A percentile compares a stretch with the other conserved stretches of the same genome.
Conservation (phyloP, 2,888 invertebrate species). For the Rapana venosa region DNA sequence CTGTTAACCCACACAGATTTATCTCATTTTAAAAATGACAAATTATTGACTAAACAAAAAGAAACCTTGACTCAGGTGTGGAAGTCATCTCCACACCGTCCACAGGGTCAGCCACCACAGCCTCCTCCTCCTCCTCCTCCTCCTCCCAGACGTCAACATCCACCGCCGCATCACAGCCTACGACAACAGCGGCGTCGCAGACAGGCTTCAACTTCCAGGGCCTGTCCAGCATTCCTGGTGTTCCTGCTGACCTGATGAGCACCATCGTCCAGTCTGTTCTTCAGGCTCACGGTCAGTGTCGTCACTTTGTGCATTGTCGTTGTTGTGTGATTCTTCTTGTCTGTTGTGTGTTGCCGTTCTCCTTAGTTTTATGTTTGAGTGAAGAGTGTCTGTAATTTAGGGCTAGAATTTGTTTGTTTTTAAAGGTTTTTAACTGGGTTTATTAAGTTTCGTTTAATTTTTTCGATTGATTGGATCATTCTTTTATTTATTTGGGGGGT, state of each 20-base stretch:
- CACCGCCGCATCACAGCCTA: constrained; percentile 47
- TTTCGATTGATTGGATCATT: no score
- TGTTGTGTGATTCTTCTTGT: not conserved
- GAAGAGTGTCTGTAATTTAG: no score
- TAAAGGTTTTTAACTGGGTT: no score
- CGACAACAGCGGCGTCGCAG: constrained; percentile 28
- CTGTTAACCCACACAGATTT: no score
- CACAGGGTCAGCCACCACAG: not conserved
- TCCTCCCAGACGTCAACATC: constrained; percentile 38
- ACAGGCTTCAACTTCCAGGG: constrained; percentile 48
- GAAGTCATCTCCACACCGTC: no score
- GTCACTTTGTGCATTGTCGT: not conserved
- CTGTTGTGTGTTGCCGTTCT: not conserved
- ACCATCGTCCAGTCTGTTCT: constrained; percentile 52
- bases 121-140: constrained; percentile 21
- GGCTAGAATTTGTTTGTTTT: no score
- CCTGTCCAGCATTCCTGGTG: constrained; percentile 48
- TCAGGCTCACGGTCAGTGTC: constrained; percentile 53
- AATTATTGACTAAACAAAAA: no score
- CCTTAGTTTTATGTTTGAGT: not conserved
- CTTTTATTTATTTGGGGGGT: no score
- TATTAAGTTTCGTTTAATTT: no score
- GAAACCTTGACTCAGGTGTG: no score
- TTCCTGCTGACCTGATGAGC: constrained; percentile 51
- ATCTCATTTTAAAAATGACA: no score